Conservation (phyloP, 2,797 vertebrate genomes). For the Ibycter americanus region DNA sequence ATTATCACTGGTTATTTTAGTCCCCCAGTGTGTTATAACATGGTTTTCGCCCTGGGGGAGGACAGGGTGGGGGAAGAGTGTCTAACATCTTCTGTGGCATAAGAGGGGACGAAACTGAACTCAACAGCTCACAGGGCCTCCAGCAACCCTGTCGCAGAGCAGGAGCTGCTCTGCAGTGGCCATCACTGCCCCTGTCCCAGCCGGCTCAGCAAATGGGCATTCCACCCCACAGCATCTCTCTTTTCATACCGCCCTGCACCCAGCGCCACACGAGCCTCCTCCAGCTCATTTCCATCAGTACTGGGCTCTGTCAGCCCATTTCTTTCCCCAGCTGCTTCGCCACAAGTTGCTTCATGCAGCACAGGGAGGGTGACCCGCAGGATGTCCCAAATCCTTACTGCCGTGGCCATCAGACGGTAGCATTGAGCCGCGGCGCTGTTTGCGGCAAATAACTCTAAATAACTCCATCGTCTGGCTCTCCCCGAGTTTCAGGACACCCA, state of each 20-base stretch:
- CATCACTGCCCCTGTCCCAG: neutral
- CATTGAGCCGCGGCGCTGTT: rapidly evolving
- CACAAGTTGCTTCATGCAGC: rapidly evolving
- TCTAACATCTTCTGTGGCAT: neutral
- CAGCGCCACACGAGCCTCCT: neutral
- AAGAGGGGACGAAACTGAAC: constrained; percentile 2
- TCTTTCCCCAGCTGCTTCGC: neutral
- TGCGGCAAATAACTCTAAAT: neutral
- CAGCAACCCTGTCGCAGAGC: neutral
- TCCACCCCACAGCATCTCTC: neutral
- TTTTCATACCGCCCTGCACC: neutral
- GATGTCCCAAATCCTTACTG: neutral
- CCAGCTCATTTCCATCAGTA: neutral
- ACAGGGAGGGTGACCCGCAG: neutral
- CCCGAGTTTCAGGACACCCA: neutral
- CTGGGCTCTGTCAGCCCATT: neutral
- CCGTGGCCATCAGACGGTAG: rapidly evolving
- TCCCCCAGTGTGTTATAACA: rapidly evolving
- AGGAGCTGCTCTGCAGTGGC: neutral
- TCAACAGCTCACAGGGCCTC: rapidly evolving
- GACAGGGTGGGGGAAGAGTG: neutral
- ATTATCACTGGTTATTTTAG: neutral
- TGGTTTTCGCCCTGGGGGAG: neutral
- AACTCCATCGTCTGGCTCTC: neutral
- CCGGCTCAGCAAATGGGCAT: rapidly evolving